A percentile compares a stretch with the other conserved stretches of the same genome.
Evolutionary conservation across 2,888 invertebrate genomes (phyloP).

Genomic region (Eupithecia abbreviata): DNA sequence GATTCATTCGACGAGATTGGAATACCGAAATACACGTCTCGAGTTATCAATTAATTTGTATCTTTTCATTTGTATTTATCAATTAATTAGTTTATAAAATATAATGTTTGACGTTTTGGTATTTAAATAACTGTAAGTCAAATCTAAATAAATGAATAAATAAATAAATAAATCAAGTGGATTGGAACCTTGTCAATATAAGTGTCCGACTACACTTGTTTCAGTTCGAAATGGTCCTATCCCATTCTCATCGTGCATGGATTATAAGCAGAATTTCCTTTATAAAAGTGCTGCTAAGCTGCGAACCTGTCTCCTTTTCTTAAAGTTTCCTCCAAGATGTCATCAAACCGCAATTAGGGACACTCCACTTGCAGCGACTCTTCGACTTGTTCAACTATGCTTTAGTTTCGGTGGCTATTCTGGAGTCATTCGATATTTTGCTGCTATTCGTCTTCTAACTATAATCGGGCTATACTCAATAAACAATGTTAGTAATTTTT

Average conservation of each 20-base stretch:
- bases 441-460: not conserved
- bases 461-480: not conserved
- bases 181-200: not conserved
- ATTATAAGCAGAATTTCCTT: not conserved
- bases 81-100: too few species aligned
- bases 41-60: too few species aligned
- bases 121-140: too few species aligned
- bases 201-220: not conserved
- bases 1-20: not conserved
- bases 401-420: conserved; percentile 42
- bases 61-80: too few species aligned
- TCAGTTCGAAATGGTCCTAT: not conserved
- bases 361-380: conserved; percentile 64
- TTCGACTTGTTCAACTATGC: conserved; percentile 39
- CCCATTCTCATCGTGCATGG: not conserved
- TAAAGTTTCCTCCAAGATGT: conserved; percentile 52
- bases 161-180: too few species aligned
- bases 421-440: conserved; percentile 31
- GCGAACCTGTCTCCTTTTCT: conserved; percentile 13
- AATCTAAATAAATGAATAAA: too few species aligned
- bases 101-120: too few species aligned
- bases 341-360: conserved; percentile 69
- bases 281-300: not conserved
- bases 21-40: not conserved
- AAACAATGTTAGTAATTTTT: not conserved